Percentiles rank a stretch among this genome's conserved stretches.
These are phyloP conservation scores for Solenopsis invicta DNA, from an alignment of 1,140 invertebrate genomes.

Conservation along the genomic window DNA sequence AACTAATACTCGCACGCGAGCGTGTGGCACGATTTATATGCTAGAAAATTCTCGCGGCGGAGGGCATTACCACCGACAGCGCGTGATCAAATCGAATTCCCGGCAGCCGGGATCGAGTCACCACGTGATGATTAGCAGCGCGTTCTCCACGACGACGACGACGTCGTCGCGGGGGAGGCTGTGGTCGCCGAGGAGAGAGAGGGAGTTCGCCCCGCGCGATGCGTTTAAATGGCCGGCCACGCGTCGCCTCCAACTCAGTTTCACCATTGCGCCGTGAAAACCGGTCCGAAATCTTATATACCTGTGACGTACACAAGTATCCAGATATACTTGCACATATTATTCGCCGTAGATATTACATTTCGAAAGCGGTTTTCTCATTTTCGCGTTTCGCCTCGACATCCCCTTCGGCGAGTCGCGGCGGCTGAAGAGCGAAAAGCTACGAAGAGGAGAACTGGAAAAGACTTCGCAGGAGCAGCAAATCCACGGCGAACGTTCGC, in stretches of 20 bases:
- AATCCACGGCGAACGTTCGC: not conserved
- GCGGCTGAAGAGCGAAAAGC: not conserved
- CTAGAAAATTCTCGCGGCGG: constrained; percentile 19
- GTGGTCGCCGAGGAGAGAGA: constrained; percentile 40
- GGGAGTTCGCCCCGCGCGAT: constrained; percentile 56
- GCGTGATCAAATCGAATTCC: constrained; percentile 37
- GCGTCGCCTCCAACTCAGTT: constrained; percentile 73
- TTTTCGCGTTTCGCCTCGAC: not conserved
- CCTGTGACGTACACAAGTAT: not conserved
- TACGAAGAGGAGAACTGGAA: not conserved
- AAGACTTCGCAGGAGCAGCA: not conserved
- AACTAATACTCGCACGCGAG: not conserved
- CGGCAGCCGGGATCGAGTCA: constrained; percentile 12
- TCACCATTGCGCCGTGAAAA: constrained; percentile 68
- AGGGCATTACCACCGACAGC: constrained; percentile 32
- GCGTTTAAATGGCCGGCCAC: constrained; percentile 76
- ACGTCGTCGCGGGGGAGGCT: constrained; percentile 52
- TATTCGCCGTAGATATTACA: not conserved
- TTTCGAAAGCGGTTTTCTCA: not conserved
- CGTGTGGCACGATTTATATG: not conserved
- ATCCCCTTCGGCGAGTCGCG: not conserved
- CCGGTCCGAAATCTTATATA: constrained; percentile 29
- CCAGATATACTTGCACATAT: not conserved
- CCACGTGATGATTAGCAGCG: constrained; percentile 40
- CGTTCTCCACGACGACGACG: not conserved